These are phyloP conservation scores for Psix sp. DNA, from an alignment of 1,140 invertebrate genomes.

Conservation along the genomic window DNA sequence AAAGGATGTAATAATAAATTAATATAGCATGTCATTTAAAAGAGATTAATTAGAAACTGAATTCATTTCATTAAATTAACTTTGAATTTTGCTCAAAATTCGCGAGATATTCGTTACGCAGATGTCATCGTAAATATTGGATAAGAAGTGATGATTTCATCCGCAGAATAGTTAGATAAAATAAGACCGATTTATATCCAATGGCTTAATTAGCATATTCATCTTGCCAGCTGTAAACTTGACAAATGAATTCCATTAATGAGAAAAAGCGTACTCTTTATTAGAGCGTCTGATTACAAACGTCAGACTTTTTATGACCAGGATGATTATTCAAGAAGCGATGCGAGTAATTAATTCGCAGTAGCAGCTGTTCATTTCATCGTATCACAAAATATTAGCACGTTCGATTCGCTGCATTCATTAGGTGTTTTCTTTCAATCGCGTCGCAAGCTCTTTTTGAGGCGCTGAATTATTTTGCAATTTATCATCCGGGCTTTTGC, in stretches of 20 bases:
- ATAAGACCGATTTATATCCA: too few relatives aligned
- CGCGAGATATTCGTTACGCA: too few relatives aligned
- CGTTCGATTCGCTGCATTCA: not conserved
- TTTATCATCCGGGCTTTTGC: slow-evolving; percentile 19
- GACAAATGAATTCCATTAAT: slow-evolving; percentile 27
- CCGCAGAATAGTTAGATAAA: too few relatives aligned
- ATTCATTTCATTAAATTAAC: too few relatives aligned
- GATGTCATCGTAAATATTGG: too few relatives aligned
- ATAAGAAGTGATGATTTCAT: too few relatives aligned
- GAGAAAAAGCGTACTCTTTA: slow-evolving; percentile 17
- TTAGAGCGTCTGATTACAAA: slow-evolving; percentile 6
- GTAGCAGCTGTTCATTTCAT: not conserved
- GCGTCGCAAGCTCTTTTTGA: slow-evolving; percentile 12
- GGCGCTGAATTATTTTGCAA: slow-evolving; percentile 11
- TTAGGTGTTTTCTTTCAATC: not conserved
- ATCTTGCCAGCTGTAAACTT: slow-evolving; percentile 14
- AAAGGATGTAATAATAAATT: too few relatives aligned
- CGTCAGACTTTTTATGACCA: slow-evolving; percentile 6
- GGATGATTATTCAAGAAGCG: slow-evolving; percentile 4
- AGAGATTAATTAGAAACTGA: too few relatives aligned
- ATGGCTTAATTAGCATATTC: slow-evolving; percentile 33
- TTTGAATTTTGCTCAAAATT: too few relatives aligned
- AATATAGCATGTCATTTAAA: too few relatives aligned
- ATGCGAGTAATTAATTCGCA: slow-evolving; percentile 11
- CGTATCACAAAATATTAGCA: not conserved